Evolutionary conservation across 64 coral and sea anemone genomes (phyloP), one percentile per base, ranked within the genome.

Genomic region (Acropora tenuis): DNA sequence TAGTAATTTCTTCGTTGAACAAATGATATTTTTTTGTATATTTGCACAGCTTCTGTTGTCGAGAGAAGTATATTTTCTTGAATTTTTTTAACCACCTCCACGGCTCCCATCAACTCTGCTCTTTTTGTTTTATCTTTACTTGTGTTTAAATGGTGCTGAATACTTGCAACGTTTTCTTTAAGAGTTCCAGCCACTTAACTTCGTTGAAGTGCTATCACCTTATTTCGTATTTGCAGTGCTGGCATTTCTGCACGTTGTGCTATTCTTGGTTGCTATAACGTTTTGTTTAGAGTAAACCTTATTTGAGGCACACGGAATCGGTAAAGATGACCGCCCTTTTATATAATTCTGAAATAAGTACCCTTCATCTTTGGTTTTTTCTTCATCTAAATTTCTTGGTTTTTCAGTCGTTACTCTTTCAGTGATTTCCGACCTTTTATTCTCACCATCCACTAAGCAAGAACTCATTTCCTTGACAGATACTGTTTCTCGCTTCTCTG

Each of bases 61-160:
- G 73, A 75, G 19, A 75, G 73, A 75, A 75, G 73, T 75, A 75
- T 75, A 8, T 75, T 3, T 43, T 75, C 46, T 75, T 75, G 4
- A 42, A 75, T 42, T 75, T 75, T 43, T 8, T 75, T 75, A 42
- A 43, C 73, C 19, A 75, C 73, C 46, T 75, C 30, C 20, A 75
- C 46, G 41, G 42, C 73, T 42, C 73, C 73, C 73, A 75, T 6
- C 46, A 75, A 8, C 10, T 75, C 73, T 43, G 41, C 73, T 45
- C 30, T 75, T 75, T 75, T 75, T 42, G 73, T 75, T 75, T 75
- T 8, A 75, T 75, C 73, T 42, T 42, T 75, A 42, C 73, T 45
- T 41, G 9, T 75, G 20, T 42, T 75, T 43, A 75, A 8, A 8
- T 75, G 41, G 73, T 75, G 43, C 46, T 75, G 41, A 0, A 75